phyloP scores from a whole-genome alignment of 2,113 vertebrate genomes.

The Odocoileus hemionus region DNA sequence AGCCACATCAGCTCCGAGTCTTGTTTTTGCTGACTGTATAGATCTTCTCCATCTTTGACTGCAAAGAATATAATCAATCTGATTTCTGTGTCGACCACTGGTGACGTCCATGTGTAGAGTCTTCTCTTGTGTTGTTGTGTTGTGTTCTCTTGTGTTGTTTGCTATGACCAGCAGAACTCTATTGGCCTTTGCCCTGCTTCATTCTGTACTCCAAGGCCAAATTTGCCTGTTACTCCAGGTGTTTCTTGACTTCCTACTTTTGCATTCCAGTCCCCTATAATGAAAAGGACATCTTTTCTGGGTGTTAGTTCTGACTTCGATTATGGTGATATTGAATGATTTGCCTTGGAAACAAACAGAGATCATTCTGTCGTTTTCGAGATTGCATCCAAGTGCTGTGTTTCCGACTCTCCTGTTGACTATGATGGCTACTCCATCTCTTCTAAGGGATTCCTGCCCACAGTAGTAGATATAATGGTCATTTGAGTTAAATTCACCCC shows the following conservation, averaged over 20 bases:
- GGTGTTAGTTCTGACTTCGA: background rate
- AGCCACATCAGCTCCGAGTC: background rate
- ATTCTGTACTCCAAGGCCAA: background rate
- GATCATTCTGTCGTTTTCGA: fast-evolving
- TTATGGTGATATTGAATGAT: fast-evolving
- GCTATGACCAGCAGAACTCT: background rate
- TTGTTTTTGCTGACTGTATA: background rate
- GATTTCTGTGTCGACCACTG: background rate
- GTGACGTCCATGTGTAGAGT: background rate
- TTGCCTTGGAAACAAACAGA: background rate
- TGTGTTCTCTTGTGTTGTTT: background rate
- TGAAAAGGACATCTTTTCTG: background rate
- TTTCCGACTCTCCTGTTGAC: background rate
- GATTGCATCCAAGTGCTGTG: background rate
- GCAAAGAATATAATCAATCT: background rate
- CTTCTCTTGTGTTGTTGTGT: background rate
- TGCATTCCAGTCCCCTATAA: background rate
- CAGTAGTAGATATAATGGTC: background rate
- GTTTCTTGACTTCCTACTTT: background rate
- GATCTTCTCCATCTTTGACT: background rate
- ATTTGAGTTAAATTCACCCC: background rate
- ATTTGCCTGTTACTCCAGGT: background rate
- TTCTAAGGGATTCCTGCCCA: background rate
- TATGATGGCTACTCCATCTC: background rate
- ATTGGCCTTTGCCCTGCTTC: background rate